A percentile compares a stretch with the other conserved stretches of the same genome.
Conservation (phyloP, 2,797 vertebrate species). For the Hydrocynus forskahlii region DNA sequence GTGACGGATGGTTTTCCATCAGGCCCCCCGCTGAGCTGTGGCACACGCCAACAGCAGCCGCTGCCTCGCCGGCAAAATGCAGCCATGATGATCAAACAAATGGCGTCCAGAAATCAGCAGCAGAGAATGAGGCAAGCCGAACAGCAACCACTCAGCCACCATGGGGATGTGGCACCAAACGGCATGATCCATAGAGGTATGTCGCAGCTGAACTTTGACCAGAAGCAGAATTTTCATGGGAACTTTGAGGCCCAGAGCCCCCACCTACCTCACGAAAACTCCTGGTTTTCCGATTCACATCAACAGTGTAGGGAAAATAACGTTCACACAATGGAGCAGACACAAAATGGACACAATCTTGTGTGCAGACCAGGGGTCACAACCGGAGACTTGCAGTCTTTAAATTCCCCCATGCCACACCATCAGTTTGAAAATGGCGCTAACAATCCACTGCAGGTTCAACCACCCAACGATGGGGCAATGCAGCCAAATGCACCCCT, state of each 20-base stretch:
- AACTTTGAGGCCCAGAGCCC: slow-evolving; percentile 88
- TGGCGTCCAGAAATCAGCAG: slow-evolving; percentile 94
- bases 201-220: slow-evolving; percentile 86
- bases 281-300: slow-evolving; percentile 91
- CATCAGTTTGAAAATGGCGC: slow-evolving; percentile 77
- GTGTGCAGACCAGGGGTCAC: slow-evolving; percentile 74
- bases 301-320: slow-evolving; percentile 84
- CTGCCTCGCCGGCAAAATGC: slow-evolving; percentile 92
- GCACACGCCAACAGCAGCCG: slow-evolving; percentile 85
- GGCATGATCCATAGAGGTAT: slow-evolving; percentile 84
- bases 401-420: slow-evolving; percentile 82
- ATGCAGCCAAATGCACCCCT: slow-evolving; percentile 64
- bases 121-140: slow-evolving; percentile 89
- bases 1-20: slow-evolving; percentile 88
- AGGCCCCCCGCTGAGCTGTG: slow-evolving; percentile 86
- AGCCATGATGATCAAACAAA: slow-evolving; percentile 99
- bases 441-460: slow-evolving; percentile 78
- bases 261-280: slow-evolving; percentile 88
- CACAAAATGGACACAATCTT: slow-evolving; percentile 74
- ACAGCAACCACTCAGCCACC: slow-evolving; percentile 90
- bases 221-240: slow-evolving; percentile 83
- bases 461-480: slow-evolving; percentile 73
- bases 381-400: slow-evolving; percentile 75
- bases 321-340: slow-evolving; percentile 86
- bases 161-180: slow-evolving; percentile 84